Evolutionary conservation across 2,888 invertebrate species (phyloP).

Genomic region (Arctia plantaginis): DNA sequence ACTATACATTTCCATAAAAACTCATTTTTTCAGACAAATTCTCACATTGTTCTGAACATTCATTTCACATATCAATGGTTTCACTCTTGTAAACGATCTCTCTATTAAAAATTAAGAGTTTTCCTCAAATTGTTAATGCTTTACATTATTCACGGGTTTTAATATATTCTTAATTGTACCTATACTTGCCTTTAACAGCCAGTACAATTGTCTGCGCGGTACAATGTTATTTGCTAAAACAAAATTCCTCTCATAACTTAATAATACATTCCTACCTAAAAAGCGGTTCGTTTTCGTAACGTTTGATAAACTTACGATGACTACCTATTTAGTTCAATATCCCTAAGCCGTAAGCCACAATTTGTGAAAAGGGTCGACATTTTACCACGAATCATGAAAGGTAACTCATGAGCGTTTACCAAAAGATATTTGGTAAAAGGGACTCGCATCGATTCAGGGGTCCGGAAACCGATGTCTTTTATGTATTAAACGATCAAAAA

Average conservation of each 20-base stretch:
- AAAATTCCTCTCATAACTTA: not conserved
- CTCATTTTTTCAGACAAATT: too few species aligned
- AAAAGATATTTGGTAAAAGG: conserved; percentile 42
- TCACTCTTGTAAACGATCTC: too few species aligned
- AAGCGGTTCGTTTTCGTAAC: not conserved
- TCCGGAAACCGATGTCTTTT: conserved; percentile 45
- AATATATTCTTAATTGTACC: too few species aligned
- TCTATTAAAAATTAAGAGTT: too few species aligned
- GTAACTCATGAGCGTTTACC: conserved; percentile 30
- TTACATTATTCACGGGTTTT: too few species aligned
- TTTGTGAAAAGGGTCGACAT: conserved; percentile 46
- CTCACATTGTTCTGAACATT: too few species aligned
- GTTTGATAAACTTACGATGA: conserved; percentile 9
- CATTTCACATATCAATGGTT: too few species aligned
- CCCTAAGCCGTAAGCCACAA: conserved; percentile 22
- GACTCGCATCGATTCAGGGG: conserved; percentile 40
- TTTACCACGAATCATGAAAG: conserved; percentile 21
- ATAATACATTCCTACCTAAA: not conserved
- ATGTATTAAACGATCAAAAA: conserved; percentile 41
- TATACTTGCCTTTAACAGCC: not conserved
- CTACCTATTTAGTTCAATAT: conserved; percentile 12
- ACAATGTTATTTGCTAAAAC: not conserved
- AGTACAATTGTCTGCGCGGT: not conserved
- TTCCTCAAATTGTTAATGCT: too few species aligned
- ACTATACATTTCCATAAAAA: too few species aligned